Evolutionary conservation across 2,888 invertebrate species (phyloP).

Genomic region (Cheilosia vernalis): DNA sequence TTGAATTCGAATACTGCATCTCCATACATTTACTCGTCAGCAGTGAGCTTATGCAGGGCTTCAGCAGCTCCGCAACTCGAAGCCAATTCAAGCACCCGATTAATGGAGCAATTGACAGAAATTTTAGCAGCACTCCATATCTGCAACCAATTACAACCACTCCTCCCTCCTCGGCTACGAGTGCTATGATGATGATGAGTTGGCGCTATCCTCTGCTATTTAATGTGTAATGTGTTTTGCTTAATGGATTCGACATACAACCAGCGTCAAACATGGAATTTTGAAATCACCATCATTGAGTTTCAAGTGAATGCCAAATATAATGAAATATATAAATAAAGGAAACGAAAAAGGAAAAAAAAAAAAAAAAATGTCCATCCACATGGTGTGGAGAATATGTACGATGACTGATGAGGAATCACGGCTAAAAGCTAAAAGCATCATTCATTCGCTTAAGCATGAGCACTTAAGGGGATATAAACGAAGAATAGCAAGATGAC

Average conservation of each 20-base stretch:
- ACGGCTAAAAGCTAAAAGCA: constrained; percentile 73
- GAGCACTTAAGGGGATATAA: constrained; percentile 72
- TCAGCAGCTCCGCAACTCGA: constrained; percentile 10
- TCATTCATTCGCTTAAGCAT: constrained; percentile 73
- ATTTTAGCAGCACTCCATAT: constrained; percentile 48
- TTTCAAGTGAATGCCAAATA: constrained; percentile 37
- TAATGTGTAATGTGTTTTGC: constrained; percentile 49
- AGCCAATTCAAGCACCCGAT: constrained; percentile 63
- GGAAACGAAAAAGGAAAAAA: not conserved
- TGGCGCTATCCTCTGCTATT: constrained; percentile 31
- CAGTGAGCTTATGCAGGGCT: constrained; percentile 18
- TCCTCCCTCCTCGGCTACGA: constrained; percentile 23
- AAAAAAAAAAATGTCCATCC: constrained; percentile 5
- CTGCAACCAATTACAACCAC: constrained; percentile 62
- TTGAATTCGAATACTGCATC: constrained; percentile 1
- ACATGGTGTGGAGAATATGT: constrained; percentile 6
- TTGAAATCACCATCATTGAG: constrained; percentile 66
- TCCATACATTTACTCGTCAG: not conserved
- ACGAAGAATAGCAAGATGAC: constrained; percentile 51
- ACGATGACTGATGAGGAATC: constrained; percentile 45
- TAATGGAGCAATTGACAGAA: constrained; percentile 59
- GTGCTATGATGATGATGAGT: not conserved
- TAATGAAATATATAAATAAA: constrained; percentile 49
- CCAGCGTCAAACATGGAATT: constrained; percentile 57
- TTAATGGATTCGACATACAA: constrained; percentile 47